Base-by-base conservation (phyloP, 1,140 invertebrate genomes). In the Zaprionus camerounensis region DNA sequence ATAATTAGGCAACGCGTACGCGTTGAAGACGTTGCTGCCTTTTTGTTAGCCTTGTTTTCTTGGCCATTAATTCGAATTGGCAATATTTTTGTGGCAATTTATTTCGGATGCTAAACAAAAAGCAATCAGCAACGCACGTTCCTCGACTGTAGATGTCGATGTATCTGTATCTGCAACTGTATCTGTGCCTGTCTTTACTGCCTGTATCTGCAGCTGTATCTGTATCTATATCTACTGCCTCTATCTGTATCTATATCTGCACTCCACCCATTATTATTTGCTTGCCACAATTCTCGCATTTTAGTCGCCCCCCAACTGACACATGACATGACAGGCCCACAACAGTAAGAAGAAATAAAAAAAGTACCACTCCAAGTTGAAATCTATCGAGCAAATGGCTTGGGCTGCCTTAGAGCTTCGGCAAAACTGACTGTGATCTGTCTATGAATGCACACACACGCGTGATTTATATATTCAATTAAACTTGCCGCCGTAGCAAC, bases 381-480 rank as follows among this genome's bases (percentile, higher is more conserved):
- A 31, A 36, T n/a, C 49, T 38, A 63, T 65, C 20, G 13, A 56
- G 53, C 34, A 63, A 51, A 26, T 46, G 11, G 61, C 38, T n/a
- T 26, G 38, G 20, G 13, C 36, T 59, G 57, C 31, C 31, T 44
- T 41, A 44, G 41, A 49, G 57, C 56, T 77, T 67, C 58, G 70
- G 70, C 75, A 65, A 46, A 46, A 72, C 70, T 77, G 75, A 68
- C 75, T 77, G 74, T 72, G 74, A 71, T 77, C 75, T 77, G 75
- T 77, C 85, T 77, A 78, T 81, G 84, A 87, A 81, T 88, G 84
- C 84, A 88, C 84, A 78, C 58, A 67, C 34, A 82, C 67, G 61
- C 56, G 79, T 81, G 84, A 87, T 87, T 87, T 87, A 87, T 87
- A 77, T 62, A 87, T 87, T 88, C 84, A 88, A 88, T 87, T 88